phyloP scores from a whole-genome alignment of 2,888 invertebrate genomes.

The Archaeoteleia sp. region DNA sequence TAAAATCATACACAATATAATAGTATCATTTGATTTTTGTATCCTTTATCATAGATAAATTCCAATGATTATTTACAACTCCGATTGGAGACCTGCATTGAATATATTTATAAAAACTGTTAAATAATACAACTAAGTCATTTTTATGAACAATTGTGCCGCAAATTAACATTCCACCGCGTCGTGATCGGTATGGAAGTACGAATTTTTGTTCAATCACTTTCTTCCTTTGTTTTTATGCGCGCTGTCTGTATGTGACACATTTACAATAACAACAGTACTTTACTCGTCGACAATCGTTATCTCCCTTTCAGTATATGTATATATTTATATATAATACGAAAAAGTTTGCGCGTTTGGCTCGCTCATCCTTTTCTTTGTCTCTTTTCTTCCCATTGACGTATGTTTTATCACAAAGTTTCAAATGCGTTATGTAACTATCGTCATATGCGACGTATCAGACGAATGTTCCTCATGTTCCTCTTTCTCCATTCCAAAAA shows the following conservation, averaged over 20 bases:
- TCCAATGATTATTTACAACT: no score
- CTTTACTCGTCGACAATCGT: slow-evolving; percentile 63
- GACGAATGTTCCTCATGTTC: slow-evolving; percentile 18
- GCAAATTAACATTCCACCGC: slow-evolving; percentile 64
- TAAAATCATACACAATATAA: background rate
- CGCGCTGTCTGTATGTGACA: slow-evolving; percentile 69
- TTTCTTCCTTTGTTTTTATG: slow-evolving; percentile 55
- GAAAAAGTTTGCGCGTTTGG: slow-evolving; percentile 59
- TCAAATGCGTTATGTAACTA: slow-evolving; percentile 54
- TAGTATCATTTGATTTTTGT: background rate
- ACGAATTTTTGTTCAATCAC: slow-evolving; percentile 66
- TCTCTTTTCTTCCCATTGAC: slow-evolving; percentile 38
- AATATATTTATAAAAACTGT: background rate
- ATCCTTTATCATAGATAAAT: no score
- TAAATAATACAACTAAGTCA: slow-evolving; percentile 7
- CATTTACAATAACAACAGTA: slow-evolving; percentile 73
- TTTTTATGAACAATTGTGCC: no score
- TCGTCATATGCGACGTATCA: slow-evolving; percentile 41
- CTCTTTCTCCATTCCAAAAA: slow-evolving; percentile 8
- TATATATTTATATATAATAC: slow-evolving; percentile 64
- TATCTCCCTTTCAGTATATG: slow-evolving; percentile 54
- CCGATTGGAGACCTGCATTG: no score
- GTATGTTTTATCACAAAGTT: slow-evolving; percentile 59
- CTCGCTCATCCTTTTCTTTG: slow-evolving; percentile 24
- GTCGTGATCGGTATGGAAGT: slow-evolving; percentile 72